A percentile compares a stretch with the other conserved stretches of the same genome.
Evolutionary conservation across 35 echinoderm and acorn worm species (phyloP).

Genomic region (Ptychodera flava): DNA sequence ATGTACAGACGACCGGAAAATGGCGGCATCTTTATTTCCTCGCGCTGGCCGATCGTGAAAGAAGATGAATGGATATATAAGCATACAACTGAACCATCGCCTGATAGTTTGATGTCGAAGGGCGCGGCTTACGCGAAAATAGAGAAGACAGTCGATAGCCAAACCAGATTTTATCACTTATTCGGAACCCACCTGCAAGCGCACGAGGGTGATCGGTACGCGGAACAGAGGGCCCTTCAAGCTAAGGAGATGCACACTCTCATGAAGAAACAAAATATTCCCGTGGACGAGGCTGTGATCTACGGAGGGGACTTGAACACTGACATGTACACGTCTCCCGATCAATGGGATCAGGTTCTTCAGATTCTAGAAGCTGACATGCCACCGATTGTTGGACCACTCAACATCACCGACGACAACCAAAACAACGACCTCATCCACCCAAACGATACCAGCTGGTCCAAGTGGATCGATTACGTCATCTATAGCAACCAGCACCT

Average conservation of each 20-base stretch:
- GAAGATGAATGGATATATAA: neutral
- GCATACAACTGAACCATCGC: neutral
- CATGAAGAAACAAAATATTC: neutral
- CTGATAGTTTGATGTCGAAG: neutral
- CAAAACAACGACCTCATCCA: neutral
- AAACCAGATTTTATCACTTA: neutral
- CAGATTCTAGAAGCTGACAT: slow-evolving; percentile 5
- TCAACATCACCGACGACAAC: neutral
- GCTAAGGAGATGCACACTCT: neutral
- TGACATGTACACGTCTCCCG: neutral
- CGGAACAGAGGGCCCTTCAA: neutral
- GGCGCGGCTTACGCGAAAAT: slow-evolving; percentile 3
- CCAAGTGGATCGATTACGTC: slow-evolving; percentile 15
- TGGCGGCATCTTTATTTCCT: slow-evolving; percentile 6
- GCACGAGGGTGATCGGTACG: neutral
- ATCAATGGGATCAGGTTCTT: slow-evolving; percentile 26
- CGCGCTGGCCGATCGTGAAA: slow-evolving; percentile 20
- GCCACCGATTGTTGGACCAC: neutral
- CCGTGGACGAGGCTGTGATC: slow-evolving; percentile 18
- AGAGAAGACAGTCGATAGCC: neutral
- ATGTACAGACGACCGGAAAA: neutral
- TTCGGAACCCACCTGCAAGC: slow-evolving; percentile 13
- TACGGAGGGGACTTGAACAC: slow-evolving; percentile 68
- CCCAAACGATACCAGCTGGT: too few relatives aligned
- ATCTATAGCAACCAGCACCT: slow-evolving; percentile 32